Base-by-base conservation (phyloP, 2,888 invertebrate genomes). In the Drosophila yooni region DNA sequence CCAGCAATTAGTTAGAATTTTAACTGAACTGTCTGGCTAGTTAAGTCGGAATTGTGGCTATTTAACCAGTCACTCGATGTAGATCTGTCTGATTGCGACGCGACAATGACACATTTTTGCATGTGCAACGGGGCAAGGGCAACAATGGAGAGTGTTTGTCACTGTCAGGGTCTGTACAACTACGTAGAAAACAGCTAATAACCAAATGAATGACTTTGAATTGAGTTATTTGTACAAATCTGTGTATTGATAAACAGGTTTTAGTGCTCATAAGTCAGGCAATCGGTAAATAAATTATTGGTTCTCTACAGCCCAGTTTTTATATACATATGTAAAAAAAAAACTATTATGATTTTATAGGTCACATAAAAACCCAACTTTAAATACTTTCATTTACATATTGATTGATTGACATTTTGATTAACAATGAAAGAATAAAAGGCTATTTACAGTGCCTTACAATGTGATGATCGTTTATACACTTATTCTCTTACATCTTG, bases 1-100 rank as follows among this genome's bases (percentile, higher is more conserved):
- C 43, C 48, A 54, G 56, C 73, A 76, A 76, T 77, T 76, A 76
- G 69, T 69, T 68, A 43, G 70, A 64, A 74, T 69, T 60, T 33
- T 38, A 74, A 29, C 70, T 69, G 67, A 71, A 53, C 78, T 74
- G 78, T 63, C 70, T 63, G 61, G 40, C 57, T 56, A 61, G 62
- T 64, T 72, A 68, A 73, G 40, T 59, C 56, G n/a, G 56, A 56
- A 40, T 74, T 74, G 74, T 52, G 46, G 66, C 58, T 58, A 58
- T 48, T 58, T 66, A 54, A 43, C 18, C 61, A 59, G 56, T 40
- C 64, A 67, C 74, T 77, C 60, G 64, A 74, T 74, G 67, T 48
- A 48, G 64, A 72, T 64, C 72, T 66, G 38, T 46, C 33, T 46
- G 62, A 72, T 73, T 51, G 40, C 52, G 70, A 40, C 75, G 40